Percentiles rank a stretch among this genome's conserved stretches.
Evolutionary conservation across 2,113 vertebrate species (phyloP).

Genomic region (Pseudorhombus dupliciocellatus): DNA sequence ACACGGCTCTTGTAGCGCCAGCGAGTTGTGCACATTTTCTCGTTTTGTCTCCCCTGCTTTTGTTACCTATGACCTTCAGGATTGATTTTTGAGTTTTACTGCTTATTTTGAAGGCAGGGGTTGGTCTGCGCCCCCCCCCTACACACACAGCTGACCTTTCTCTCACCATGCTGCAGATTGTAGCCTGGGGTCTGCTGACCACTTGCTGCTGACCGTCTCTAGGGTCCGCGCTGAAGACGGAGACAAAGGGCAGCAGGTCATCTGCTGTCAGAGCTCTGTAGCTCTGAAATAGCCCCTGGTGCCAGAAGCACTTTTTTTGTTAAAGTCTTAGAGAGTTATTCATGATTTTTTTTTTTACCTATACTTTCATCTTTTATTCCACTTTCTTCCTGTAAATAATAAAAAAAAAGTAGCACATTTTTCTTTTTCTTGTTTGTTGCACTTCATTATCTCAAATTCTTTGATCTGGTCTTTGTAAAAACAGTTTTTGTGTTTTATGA

Average conservation of each 20-base stretch:
- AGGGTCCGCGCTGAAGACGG: constrained; percentile 5
- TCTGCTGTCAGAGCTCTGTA: constrained; percentile 19
- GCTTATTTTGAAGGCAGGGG: constrained; percentile 10
- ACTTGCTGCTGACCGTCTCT: constrained; percentile 13
- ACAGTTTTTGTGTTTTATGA: not conserved
- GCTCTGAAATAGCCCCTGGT: constrained; percentile 32
- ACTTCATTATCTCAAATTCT: not conserved
- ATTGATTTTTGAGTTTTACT: constrained; percentile 15
- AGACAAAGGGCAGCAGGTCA: constrained; percentile 19
- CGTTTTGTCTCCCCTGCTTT: not conserved
- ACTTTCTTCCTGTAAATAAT: not conserved
- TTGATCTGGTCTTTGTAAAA: not conserved
- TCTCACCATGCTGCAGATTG: constrained; percentile 14
- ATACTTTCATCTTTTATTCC: not conserved
- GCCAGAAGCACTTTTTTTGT: constrained; percentile 8
- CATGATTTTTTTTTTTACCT: not conserved
- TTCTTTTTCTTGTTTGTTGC: not conserved
- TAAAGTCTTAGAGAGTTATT: not conserved
- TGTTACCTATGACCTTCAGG: not conserved
- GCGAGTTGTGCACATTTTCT: not conserved
- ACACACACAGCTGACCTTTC: constrained; percentile 44
- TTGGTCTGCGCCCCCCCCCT: constrained; percentile 5
- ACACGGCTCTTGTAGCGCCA: not conserved
- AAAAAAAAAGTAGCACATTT: too few relatives aligned
- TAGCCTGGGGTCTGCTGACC: constrained; percentile 25